Evolutionary conservation across 2,888 invertebrate genomes (phyloP).

Genomic region (Acronicta alni): DNA sequence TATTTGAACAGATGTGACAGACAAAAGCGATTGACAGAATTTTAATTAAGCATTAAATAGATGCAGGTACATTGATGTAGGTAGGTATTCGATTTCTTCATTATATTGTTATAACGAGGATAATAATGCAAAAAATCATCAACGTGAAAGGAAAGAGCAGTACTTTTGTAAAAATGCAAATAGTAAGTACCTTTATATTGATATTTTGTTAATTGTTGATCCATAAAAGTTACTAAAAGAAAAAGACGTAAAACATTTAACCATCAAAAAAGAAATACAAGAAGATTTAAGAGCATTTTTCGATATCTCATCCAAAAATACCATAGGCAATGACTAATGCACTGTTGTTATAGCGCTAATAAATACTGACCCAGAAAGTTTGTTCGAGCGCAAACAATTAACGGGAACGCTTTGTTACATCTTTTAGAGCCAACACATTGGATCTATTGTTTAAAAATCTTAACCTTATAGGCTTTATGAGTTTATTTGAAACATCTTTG

Average conservation of each 20-base stretch:
- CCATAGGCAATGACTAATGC: constrained; percentile 63
- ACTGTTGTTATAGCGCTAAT: constrained; percentile 65
- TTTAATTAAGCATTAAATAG: constrained; percentile 59
- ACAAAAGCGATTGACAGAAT: constrained; percentile 61
- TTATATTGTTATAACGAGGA: too few relatives aligned
- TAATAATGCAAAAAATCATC: too few relatives aligned
- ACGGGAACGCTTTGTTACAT: constrained; percentile 71
- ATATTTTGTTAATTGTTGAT: too few relatives aligned
- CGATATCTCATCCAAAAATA: constrained; percentile 44
- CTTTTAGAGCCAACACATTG: constrained; percentile 63
- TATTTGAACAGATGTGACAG: constrained; percentile 61
- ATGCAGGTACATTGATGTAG: constrained; percentile 32
- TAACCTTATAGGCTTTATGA: constrained; percentile 53
- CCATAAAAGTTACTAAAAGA: background rate
- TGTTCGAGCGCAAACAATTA: constrained; percentile 74
- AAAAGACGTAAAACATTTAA: background rate
- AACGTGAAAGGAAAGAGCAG: too few relatives aligned
- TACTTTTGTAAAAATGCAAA: too few relatives aligned
- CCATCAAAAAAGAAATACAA: constrained; percentile 2
- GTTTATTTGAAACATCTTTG: constrained; percentile 53
- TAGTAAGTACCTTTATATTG: too few relatives aligned
- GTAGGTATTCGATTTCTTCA: too few relatives aligned
- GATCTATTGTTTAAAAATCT: constrained; percentile 63
- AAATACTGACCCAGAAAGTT: constrained; percentile 75
- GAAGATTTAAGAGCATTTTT: constrained; percentile 21